Percentiles rank a stretch among this genome's conserved stretches.
phyloP scores from a whole-genome alignment of 1,140 invertebrate species.

The Drosophila sp. region DNA sequence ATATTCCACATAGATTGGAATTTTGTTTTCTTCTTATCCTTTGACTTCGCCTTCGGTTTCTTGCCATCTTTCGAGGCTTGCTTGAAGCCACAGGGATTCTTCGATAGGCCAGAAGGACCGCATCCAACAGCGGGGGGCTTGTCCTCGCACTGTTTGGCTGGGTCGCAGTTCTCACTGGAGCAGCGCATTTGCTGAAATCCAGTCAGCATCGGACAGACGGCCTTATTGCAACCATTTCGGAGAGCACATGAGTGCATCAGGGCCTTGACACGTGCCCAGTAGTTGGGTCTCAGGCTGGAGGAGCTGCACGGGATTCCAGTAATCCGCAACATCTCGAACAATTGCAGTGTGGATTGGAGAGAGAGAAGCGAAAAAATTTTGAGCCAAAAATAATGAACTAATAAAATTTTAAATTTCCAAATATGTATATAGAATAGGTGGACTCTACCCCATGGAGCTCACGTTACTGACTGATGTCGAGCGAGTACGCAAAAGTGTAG shows the following conservation, averaged over 20 bases:
- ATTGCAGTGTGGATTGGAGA: not conserved
- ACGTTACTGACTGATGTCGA: not conserved
- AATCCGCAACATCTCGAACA: not conserved
- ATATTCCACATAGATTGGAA: slow-evolving; percentile 42
- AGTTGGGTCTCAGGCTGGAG: not conserved
- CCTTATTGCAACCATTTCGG: not conserved
- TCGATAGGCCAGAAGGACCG: not conserved
- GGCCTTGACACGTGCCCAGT: not conserved
- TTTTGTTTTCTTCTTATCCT: not conserved
- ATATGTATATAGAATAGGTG: not conserved
- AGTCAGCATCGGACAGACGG: not conserved
- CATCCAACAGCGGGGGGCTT: not conserved
- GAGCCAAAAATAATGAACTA: not conserved
- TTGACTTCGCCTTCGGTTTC: not conserved
- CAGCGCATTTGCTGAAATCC: slow-evolving; percentile 6
- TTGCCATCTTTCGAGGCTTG: not conserved
- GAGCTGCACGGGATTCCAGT: slow-evolving; percentile 6
- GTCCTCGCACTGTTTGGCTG: not conserved
- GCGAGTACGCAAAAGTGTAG: not conserved
- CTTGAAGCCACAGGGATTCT: not conserved
- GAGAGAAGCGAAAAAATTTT: not conserved
- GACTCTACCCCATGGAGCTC: slow-evolving; percentile 4
- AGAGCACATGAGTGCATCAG: not conserved
- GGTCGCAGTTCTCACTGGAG: not conserved
- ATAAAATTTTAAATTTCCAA: not conserved